Percentiles rank a stretch among this genome's conserved stretches.
Evolutionary conservation across 2,113 vertebrate species (phyloP).

Genomic region (Sphaerodactylus townsendi): DNA sequence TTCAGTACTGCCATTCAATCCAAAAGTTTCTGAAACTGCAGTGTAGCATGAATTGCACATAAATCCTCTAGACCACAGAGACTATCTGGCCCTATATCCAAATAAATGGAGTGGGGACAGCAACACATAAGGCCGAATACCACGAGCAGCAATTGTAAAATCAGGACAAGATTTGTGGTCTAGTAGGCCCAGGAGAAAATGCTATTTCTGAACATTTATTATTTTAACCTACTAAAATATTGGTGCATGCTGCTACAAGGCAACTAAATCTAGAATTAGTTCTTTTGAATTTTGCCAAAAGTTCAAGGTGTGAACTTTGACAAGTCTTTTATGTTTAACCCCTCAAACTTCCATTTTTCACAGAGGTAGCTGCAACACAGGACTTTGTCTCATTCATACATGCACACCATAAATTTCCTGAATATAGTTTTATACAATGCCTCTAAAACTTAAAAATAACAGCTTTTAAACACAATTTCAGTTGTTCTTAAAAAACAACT

Average conservation of each 20-base stretch:
- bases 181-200: conserved; percentile 13
- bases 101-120: neutral
- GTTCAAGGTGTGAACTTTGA: conserved; percentile 44
- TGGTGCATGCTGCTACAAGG: conserved; percentile 40
- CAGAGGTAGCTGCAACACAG: neutral
- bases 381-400: too few relatives aligned
- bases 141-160: neutral
- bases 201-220: conserved; percentile 22
- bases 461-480: too few relatives aligned
- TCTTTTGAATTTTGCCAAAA: conserved; percentile 38
- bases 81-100: neutral
- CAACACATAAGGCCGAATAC: neutral
- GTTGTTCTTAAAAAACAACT: too few relatives aligned
- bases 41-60: neutral
- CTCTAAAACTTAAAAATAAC: too few relatives aligned
- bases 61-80: neutral
- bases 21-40: neutral
- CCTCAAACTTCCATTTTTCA: conserved; percentile 24
- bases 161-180: neutral
- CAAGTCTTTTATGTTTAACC: conserved; percentile 62
- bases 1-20: neutral
- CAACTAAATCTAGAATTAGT: conserved; percentile 37
- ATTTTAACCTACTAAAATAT: conserved; percentile 31
- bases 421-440: too few relatives aligned
- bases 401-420: too few relatives aligned